Percentiles rank a stretch among this genome's conserved stretches.
These are phyloP conservation scores for Entomobrya multifasciata DNA, from an alignment of 2,888 invertebrate species.

Conservation along the genomic window DNA sequence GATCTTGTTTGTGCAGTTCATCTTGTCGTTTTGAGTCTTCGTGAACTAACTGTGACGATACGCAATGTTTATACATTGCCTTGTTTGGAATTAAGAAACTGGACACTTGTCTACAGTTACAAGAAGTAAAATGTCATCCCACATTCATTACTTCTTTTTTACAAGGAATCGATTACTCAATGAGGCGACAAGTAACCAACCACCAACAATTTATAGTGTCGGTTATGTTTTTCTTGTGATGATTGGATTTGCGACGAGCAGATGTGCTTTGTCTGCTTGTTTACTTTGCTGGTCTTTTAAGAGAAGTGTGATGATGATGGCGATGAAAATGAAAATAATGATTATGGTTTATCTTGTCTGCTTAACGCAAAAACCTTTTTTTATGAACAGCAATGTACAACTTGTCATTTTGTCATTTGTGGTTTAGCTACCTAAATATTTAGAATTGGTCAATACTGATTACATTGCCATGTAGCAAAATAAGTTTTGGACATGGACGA, in stretches of 20 bases:
- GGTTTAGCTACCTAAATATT: too few relatives aligned
- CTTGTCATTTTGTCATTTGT: slow-evolving; percentile 14
- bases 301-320: background rate
- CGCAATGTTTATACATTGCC: slow-evolving; percentile 49
- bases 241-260: too few relatives aligned
- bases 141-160: slow-evolving; percentile 6
- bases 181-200: background rate
- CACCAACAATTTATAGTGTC: background rate
- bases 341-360: too few relatives aligned
- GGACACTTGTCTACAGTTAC: slow-evolving; percentile 22
- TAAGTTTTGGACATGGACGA: background rate
- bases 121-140: background rate
- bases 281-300: background rate
- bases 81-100: slow-evolving; percentile 13
- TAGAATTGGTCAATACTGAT: too few relatives aligned
- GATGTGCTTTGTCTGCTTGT: background rate
- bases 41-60: slow-evolving; percentile 9
- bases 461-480: too few relatives aligned
- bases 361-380: too few relatives aligned
- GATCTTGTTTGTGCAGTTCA: slow-evolving; percentile 11
- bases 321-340: slow-evolving; percentile 7
- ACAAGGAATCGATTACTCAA: slow-evolving; percentile 37
- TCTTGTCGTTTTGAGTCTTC: slow-evolving; percentile 33
- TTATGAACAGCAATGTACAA: too few relatives aligned
- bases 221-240: background rate